phyloP scores from a whole-genome alignment of 2,113 vertebrate genomes.

The Grammomys surdaster region DNA sequence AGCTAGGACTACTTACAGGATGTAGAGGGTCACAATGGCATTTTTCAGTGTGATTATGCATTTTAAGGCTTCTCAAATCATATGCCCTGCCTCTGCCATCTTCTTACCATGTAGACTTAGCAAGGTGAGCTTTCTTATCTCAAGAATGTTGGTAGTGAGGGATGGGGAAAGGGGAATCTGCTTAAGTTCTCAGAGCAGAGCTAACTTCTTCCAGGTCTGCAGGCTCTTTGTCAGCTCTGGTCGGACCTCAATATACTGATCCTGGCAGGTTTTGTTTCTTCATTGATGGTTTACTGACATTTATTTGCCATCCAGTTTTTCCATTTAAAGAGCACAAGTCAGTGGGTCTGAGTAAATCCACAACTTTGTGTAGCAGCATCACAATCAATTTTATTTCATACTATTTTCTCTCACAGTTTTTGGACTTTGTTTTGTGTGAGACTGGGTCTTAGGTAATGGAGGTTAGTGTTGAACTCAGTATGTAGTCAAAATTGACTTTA shows the following conservation, averaged over 20 bases:
- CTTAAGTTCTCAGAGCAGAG: not conserved
- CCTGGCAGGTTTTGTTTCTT: not conserved
- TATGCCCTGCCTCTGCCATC: not conserved
- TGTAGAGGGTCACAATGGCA: not conserved
- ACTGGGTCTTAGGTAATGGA: not conserved
- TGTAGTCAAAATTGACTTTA: not conserved
- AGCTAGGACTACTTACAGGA: not conserved
- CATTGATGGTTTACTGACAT: not conserved
- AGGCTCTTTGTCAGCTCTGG: rapidly evolving
- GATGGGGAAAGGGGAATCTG: not conserved
- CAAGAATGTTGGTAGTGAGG: not conserved
- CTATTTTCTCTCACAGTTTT: not conserved
- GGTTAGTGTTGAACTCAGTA: not conserved
- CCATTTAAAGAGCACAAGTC: not conserved
- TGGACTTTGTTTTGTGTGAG: not conserved
- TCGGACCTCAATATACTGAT: not conserved
- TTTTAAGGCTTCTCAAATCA: not conserved
- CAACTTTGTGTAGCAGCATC: not conserved
- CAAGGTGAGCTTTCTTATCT: not conserved
- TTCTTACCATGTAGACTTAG: not conserved
- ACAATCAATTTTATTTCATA: not conserved
- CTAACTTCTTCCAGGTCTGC: not conserved
- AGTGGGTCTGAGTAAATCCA: not conserved
- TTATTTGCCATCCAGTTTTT: not conserved
- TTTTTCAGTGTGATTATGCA: not conserved